Conservation (phyloP, 2,113 vertebrate genomes). For the rat (Rattus norvegicus) region GRCr8 NC_086025.1:135958001-135958500, state of each 20-base stretch:
- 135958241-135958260: neutral
- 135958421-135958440: neutral
- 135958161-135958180: neutral
- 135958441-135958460: neutral
- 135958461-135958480: neutral
- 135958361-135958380: slow-evolving; percentile 48
- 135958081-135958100: neutral
- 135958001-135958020: slow-evolving; percentile 4
- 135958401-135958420: neutral
- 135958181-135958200: neutral
- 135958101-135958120: neutral
- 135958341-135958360: slow-evolving; percentile 69
- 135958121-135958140: neutral
- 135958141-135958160: neutral
- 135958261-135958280: slow-evolving; percentile 63
- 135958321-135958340: neutral
- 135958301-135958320: neutral
- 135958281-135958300: neutral
- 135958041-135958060: neutral
- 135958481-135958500: neutral
- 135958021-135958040: slow-evolving; percentile 48
- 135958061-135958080: slow-evolving; percentile 23
- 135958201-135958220: neutral
- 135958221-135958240: slow-evolving; percentile 18
- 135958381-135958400: neutral